Percentiles rank a stretch among this genome's conserved stretches.
These are phyloP conservation scores for Ichneumoninae sp. DNA, from an alignment of 2,888 invertebrate genomes.

Conservation along the genomic window DNA sequence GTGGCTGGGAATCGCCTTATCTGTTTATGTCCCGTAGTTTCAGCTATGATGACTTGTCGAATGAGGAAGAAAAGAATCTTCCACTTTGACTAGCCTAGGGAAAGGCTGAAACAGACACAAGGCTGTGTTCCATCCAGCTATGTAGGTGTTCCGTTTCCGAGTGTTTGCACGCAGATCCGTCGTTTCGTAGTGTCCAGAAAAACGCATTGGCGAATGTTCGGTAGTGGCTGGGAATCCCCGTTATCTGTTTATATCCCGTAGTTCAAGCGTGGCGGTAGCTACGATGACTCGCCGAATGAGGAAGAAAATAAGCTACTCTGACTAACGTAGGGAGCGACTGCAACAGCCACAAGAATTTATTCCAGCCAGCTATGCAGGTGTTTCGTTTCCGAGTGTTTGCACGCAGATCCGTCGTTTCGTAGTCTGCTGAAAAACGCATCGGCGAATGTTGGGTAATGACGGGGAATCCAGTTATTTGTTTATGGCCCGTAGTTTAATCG, in stretches of 20 bases:
- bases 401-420: neutral
- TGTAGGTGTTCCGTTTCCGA: neutral
- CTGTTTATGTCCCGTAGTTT: too few species aligned
- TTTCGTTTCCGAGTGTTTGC: neutral
- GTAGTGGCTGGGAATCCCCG: neutral
- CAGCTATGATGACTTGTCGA: neutral
- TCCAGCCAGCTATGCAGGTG: neutral
- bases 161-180: neutral
- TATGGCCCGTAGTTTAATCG: too few species aligned
- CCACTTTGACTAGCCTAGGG: neutral
- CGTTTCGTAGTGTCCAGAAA: neutral
- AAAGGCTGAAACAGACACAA: constrained; percentile 9
- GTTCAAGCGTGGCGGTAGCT: too few species aligned
- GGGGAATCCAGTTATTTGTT: neutral
- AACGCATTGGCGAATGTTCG: too few species aligned
- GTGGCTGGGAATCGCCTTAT: neutral
- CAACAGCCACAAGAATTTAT: constrained; percentile 5
- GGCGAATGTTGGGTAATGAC: neutral
- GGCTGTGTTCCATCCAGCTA: constrained; percentile 12
- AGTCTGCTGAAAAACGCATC: neutral
- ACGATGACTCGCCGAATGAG: constrained; percentile 36
- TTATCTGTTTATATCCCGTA: too few species aligned
- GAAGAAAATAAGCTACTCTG: constrained; percentile 68
- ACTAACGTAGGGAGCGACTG: neutral
- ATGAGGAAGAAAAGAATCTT: constrained; percentile 71